Conservation (phyloP, 2,888 invertebrate genomes). For the Auanema sp. region DNA sequence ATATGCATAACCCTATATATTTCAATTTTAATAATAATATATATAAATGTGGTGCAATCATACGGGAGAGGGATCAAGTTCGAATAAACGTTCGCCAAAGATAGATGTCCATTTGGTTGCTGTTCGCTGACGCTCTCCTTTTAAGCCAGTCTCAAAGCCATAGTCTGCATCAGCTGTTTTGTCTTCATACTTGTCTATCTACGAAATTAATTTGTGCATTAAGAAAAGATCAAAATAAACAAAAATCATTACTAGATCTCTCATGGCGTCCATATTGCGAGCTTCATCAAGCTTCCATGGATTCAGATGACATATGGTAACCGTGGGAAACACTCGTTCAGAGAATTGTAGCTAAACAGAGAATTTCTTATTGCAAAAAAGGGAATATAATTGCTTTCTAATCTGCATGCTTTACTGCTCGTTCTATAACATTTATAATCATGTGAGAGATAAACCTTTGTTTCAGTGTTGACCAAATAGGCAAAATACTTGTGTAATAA, state of each 20-base stretch:
- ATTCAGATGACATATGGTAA: slow-evolving; percentile 61
- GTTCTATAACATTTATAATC: not conserved
- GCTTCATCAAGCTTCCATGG: slow-evolving; percentile 51
- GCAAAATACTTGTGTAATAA: slow-evolving; percentile 48
- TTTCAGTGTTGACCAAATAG: slow-evolving; percentile 55
- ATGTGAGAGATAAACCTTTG: slow-evolving; percentile 29
- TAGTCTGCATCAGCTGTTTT: slow-evolving; percentile 28
- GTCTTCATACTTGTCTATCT: slow-evolving; percentile 11
- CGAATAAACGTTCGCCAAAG: slow-evolving; percentile 32
- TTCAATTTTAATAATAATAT: slow-evolving; percentile 4
- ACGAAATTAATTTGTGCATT: not conserved
- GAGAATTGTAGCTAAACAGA: slow-evolving; percentile 53
- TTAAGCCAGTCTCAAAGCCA: slow-evolving; percentile 39
- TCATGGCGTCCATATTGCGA: slow-evolving; percentile 25
- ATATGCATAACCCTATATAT: slow-evolving; percentile 39
- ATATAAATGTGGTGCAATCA: not conserved
- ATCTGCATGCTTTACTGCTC: not conserved
- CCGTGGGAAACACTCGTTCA: slow-evolving; percentile 57
- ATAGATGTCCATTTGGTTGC: slow-evolving; percentile 44
- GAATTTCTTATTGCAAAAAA: not conserved
- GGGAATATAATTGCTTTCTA: not conserved
- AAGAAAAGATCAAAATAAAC: not conserved
- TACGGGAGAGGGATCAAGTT: not conserved
- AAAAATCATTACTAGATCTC: slow-evolving; percentile 28
- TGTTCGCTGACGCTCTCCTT: slow-evolving; percentile 30